Base-by-base conservation (phyloP, 2,113 vertebrate species). In the Macroglossus sobrinus region DNA sequence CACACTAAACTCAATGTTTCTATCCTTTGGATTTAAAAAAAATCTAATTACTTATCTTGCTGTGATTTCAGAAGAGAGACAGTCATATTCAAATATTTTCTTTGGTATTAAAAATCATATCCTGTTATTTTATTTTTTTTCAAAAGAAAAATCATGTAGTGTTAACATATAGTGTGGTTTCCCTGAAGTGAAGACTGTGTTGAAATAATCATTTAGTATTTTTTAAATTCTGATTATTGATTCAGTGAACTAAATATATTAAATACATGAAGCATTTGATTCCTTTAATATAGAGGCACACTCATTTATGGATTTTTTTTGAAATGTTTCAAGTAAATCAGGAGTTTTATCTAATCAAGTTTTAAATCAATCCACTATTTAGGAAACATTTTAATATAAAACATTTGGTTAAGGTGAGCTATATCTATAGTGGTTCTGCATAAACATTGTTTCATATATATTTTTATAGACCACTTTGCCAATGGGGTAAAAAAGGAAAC, bases 351-450 rank as follows among this genome's bases (percentile, higher is more conserved):
- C 15, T 35, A 66, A 81, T 80, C 40, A 84, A 47, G 10, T 84
- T 95, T 92, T 94, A 90, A 94, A 84, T 69, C n/a, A 95, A 12
- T 81, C 35, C 11, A 57, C 45, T 72, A 91, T 28, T 97, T 81
- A 72, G 40, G 40, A 71, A 94, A 94, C 50, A 91, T 50, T 91
- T 84, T 81, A 94, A 78, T 38, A 63, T 57, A 88, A 78, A 81
- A 19, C 4, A 59, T 95, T 96, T 88, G 18, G 7, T 93, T 72
- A 86, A 63, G 93, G 33, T 82, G 13, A 82, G 21, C 10, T 38
- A 33, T 12, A 50, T 57, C 3, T 81, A 1, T 74, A 47, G 45
- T 66, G 30, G 33, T 91, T 85, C 91, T 97, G 55, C 28, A 55
- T 64, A 89, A 79, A 78, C 94, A 63, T 66, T 84, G n/a, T 18